A percentile compares a stretch with the other conserved stretches of the same genome.
phyloP scores from a whole-genome alignment of 2,888 invertebrate species.

The Eupeodes latifasciatus region DNA sequence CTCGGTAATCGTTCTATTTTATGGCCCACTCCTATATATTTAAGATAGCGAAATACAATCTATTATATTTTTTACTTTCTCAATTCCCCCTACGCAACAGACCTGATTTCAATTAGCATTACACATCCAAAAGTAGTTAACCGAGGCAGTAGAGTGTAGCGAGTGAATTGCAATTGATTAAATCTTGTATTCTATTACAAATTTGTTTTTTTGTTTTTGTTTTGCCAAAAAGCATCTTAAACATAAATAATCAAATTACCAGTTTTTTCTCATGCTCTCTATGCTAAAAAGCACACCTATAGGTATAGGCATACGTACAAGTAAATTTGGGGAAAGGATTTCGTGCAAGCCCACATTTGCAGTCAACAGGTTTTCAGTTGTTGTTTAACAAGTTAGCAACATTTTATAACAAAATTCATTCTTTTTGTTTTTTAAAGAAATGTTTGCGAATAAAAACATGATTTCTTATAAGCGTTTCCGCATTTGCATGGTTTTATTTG shows the following conservation, averaged over 20 bases:
- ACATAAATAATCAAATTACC: neutral
- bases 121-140: constrained; percentile 16
- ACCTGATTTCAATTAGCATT: constrained; percentile 24
- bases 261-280: neutral
- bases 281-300: neutral
- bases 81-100: constrained; percentile 35
- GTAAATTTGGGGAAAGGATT: constrained; percentile 17
- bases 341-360: neutral
- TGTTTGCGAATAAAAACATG: constrained; percentile 39
- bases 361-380: neutral
- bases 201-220: neutral
- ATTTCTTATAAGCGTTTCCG: constrained; percentile 47
- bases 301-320: neutral
- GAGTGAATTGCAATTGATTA: constrained; percentile 7
- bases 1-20: constrained; percentile 4
- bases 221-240: neutral
- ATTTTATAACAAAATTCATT: constrained; percentile 36
- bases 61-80: constrained; percentile 37
- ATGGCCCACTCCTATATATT: constrained; percentile 24
- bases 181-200: neutral
- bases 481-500: neutral
- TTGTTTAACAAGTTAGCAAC: constrained; percentile 28
- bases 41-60: neutral
- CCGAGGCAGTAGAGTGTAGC: neutral
- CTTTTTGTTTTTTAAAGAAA: constrained; percentile 32